Conservation (phyloP, 2,797 vertebrate species). For the Acanthurus lineatus region DNA sequence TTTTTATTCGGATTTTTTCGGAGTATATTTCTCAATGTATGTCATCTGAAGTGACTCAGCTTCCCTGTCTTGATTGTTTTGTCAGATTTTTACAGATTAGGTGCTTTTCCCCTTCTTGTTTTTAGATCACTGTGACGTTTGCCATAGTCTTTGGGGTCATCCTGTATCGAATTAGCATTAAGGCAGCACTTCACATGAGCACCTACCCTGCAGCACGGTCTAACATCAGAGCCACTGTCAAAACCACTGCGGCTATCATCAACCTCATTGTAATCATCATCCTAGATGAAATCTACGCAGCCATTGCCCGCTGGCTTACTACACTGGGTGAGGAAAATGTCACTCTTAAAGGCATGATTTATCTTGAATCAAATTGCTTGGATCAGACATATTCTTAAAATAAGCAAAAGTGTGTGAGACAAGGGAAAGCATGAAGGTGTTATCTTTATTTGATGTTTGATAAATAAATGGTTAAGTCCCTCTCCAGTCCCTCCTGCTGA, state of each 20-base stretch:
- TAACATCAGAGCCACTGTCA: constrained; percentile 94
- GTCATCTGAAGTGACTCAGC: not conserved
- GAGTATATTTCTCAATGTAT: not conserved
- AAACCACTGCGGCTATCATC: constrained; percentile 95
- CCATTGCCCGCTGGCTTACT: constrained; percentile 94
- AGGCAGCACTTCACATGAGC: constrained; percentile 92
- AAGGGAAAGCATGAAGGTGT: too few relatives aligned
- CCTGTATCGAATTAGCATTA: constrained; percentile 95
- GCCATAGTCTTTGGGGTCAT: constrained; percentile 95
- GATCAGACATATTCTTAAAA: too few relatives aligned
- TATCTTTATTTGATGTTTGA: too few relatives aligned
- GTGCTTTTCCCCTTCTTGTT: constrained; percentile 1
- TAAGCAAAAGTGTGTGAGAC: too few relatives aligned
- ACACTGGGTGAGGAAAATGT: constrained; percentile 84
- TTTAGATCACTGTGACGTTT: constrained; percentile 91
- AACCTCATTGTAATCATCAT: constrained; percentile 97
- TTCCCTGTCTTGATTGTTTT: not conserved
- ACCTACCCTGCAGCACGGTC: constrained; percentile 86
- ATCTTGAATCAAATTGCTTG: not conserved
- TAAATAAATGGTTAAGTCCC: too few relatives aligned
- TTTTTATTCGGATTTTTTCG: too few relatives aligned
- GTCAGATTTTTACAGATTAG: not conserved
- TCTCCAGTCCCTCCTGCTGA: too few relatives aligned
- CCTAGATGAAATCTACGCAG: constrained; percentile 94
- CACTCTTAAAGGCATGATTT: not conserved